A percentile compares a stretch with the other conserved stretches of the same genome.
Evolutionary conservation across 2,888 invertebrate genomes (phyloP).

Genomic region (Lepetodrilus schrolli): DNA sequence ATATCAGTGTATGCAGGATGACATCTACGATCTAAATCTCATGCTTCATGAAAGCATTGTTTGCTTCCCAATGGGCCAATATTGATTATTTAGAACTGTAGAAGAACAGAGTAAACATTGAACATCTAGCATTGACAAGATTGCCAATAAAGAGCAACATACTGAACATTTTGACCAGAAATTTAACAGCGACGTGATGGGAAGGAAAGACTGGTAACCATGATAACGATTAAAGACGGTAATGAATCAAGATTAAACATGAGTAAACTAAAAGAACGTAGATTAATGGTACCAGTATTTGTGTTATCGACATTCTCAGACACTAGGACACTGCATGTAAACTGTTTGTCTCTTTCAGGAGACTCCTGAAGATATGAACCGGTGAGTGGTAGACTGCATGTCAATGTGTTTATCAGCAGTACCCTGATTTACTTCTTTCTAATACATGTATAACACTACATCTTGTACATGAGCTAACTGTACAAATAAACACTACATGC

Average conservation of each 20-base stretch:
- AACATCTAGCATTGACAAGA: too few relatives aligned
- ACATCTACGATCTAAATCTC: background rate
- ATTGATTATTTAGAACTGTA: too few relatives aligned
- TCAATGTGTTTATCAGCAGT: background rate
- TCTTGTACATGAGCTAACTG: background rate
- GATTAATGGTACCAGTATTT: too few relatives aligned
- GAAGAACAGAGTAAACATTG: too few relatives aligned
- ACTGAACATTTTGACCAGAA: background rate
- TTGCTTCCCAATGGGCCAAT: too few relatives aligned
- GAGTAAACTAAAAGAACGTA: background rate
- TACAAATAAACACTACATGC: too few relatives aligned
- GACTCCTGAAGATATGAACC: conserved; percentile 25
- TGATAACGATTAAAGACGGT: too few relatives aligned
- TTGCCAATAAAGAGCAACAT: background rate
- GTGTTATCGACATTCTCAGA: background rate
- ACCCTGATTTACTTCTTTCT: background rate
- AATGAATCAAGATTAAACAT: background rate
- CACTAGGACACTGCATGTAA: background rate
- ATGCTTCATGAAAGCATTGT: too few relatives aligned
- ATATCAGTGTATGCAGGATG: background rate
- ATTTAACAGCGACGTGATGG: background rate
- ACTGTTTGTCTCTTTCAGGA: conserved; percentile 8
- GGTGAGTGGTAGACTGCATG: background rate
- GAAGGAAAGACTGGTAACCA: too few relatives aligned
- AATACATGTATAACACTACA: background rate